Evolutionary conservation across 2,888 invertebrate species (phyloP).

Genomic region (Nebria salina): DNA sequence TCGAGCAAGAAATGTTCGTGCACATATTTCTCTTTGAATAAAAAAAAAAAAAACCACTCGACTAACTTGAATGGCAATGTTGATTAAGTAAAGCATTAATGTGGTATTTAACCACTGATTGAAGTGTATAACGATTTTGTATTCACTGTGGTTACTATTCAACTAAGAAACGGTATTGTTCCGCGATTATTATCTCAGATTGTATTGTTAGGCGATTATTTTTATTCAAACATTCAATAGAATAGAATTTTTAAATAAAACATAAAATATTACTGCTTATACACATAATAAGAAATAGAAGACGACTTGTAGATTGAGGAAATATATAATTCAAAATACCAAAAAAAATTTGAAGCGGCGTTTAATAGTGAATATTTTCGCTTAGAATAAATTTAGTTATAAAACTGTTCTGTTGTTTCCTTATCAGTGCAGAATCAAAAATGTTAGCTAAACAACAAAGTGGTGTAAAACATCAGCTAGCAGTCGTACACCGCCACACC

Average conservation of each 20-base stretch:
- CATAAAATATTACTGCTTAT: background rate
- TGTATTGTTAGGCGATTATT: background rate
- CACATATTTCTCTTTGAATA: background rate
- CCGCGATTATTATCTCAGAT: background rate
- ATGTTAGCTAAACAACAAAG: background rate
- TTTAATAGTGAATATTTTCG: no score
- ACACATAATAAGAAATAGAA: no score
- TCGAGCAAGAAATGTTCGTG: background rate
- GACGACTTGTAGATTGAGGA: no score
- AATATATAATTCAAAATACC: no score
- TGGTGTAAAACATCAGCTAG: background rate
- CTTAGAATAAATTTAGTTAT: background rate
- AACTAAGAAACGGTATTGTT: background rate
- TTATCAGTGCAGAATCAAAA: background rate
- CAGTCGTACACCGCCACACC: conserved; percentile 20
- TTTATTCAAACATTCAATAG: background rate
- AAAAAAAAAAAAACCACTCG: background rate
- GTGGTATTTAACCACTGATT: conserved; percentile 1
- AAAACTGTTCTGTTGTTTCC: background rate
- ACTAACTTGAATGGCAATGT: background rate
- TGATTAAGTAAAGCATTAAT: background rate
- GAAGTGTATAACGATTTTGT: conserved; percentile 1
- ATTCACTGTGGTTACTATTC: background rate
- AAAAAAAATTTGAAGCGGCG: no score
- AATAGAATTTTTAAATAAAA: background rate